These are phyloP conservation scores for Scaptodrosophila latifasciaeformis DNA, from an alignment of 2,888 invertebrate species.

Conservation along the genomic window DNA sequence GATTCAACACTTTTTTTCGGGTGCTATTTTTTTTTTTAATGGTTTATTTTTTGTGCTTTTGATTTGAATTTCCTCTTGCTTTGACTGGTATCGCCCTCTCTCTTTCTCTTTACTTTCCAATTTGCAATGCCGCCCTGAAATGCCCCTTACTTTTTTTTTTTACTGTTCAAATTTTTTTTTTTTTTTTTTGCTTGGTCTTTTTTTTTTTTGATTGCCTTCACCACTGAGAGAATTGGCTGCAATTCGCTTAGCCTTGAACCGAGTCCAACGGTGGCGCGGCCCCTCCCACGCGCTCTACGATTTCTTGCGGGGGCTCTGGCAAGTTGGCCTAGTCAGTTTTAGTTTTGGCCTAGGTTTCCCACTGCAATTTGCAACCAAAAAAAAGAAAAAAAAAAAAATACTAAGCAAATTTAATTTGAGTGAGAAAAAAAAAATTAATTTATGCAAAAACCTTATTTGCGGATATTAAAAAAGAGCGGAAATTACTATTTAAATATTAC, in stretches of 20 bases:
- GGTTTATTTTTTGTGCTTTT: too few species aligned
- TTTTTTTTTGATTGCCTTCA: conserved; percentile 1
- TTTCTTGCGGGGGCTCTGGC: neutral
- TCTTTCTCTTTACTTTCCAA: conserved; percentile 58
- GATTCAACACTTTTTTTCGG: too few species aligned
- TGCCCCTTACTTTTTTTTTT: conserved; percentile 31
- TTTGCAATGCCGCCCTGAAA: conserved; percentile 33
- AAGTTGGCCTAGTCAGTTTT: neutral
- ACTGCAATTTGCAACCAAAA: neutral
- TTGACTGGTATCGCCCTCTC: too few species aligned
- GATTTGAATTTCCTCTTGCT: too few species aligned
- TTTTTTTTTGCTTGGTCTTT: conserved; percentile 9
- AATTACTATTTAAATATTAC: conserved; percentile 1
- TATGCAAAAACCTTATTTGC: neutral
- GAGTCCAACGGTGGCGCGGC: conserved; percentile 4
- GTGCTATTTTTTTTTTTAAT: too few species aligned
- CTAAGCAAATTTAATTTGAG: neutral
- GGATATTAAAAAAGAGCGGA: neutral
- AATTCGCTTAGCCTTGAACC: conserved; percentile 45
- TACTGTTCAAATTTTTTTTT: too few species aligned
- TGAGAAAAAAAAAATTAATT: too few species aligned
- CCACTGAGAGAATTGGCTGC: conserved; percentile 3
- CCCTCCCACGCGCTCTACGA: too few species aligned
- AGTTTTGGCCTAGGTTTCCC: neutral
- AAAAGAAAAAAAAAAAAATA: neutral